A percentile compares a stretch with the other conserved stretches of the same genome.
These are phyloP conservation scores for Diploptera punctata DNA, from an alignment of 2,888 invertebrate genomes.

Conservation along the genomic window DNA sequence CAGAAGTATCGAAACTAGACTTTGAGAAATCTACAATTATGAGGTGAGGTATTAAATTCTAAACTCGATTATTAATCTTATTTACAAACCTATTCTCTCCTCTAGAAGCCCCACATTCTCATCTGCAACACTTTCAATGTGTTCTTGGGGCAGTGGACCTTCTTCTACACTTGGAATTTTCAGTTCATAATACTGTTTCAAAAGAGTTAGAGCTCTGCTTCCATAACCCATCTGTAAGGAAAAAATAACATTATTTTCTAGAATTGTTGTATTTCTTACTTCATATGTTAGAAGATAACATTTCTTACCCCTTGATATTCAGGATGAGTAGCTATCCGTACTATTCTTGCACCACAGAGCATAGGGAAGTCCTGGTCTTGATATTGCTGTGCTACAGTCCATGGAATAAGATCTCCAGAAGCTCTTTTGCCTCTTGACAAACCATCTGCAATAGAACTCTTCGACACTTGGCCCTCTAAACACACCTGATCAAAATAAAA, in stretches of 20 bases:
- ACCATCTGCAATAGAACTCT: conserved; percentile 74
- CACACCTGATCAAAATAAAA: conserved; percentile 58
- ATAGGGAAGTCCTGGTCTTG: conserved; percentile 93
- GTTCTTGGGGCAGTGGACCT: conserved; percentile 46
- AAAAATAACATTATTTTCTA: too few relatives aligned
- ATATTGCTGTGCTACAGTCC: conserved; percentile 97
- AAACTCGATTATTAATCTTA: too few relatives aligned
- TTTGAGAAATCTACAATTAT: too few relatives aligned
- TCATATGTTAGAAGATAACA: not conserved
- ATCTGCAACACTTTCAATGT: conserved; percentile 62
- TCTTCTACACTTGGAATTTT: conserved; percentile 77
- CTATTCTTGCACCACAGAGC: conserved; percentile 87
- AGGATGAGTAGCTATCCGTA: conserved; percentile 98
- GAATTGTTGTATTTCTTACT: too few relatives aligned
- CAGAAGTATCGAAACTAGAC: too few relatives aligned
- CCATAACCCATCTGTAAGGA: conserved; percentile 93
- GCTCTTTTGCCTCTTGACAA: conserved; percentile 88
- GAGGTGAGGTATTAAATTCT: too few relatives aligned
- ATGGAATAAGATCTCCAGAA: conserved; percentile 97
- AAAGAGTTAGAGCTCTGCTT: conserved; percentile 78
- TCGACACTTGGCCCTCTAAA: conserved; percentile 68
- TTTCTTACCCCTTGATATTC: conserved; percentile 84
- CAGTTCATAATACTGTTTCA: conserved; percentile 89
- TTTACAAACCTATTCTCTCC: conserved; percentile 70
- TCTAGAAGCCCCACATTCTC: conserved; percentile 69